Base-by-base conservation (phyloP, 2,113 vertebrate species). In the Oncorhynchus nerka region DNA sequence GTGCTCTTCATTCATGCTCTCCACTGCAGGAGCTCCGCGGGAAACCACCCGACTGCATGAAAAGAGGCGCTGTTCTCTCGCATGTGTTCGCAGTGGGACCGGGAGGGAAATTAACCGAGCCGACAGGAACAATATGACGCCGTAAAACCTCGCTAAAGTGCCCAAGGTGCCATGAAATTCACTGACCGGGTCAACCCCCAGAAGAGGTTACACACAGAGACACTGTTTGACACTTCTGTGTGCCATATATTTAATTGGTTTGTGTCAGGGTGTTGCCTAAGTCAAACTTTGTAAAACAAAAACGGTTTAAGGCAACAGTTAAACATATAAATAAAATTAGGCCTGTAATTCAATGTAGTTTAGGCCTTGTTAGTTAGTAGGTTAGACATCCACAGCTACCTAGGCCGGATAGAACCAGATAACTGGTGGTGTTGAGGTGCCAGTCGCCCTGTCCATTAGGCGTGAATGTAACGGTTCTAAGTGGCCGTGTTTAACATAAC, bases 21-120 rank as follows among this genome's bases (percentile, higher is more conserved):
- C 81, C 65, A n/a, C 24, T 26, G 19, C 55, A 16, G 59, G 66
- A 62, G 51, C 90, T 66, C 89, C 73, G 75, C 70, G 74, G 89
- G 86, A 69, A 74, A 75, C 5, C 22, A 16, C 39, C 55, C 34
- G 12, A 9, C 70, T 64, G 68, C 64, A 89, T 87, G 59, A 89
- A 88, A 83, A 79, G 79, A 62, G 51, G 4, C 70, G 66, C 85
- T 87, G 89, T 85, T 85, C 71, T 80, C 81, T 80, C 62, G 79
- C 67, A 67, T 62, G 71, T 75, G 77, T 71, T 66, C 88, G 22
- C 89, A 83, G 87, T 84, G 72, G 70, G 88, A 68, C 45, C 64
- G 4, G 51, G 76, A 59, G 75, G 45, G 2, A 70, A 85, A 89
- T 83, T 62, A 86, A 82, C 77, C 16, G 55, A 71, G 80, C 26